These are phyloP conservation scores for Cirrhinus mrigala DNA, from an alignment of 2,797 vertebrate genomes.

Conservation along the genomic window DNA sequence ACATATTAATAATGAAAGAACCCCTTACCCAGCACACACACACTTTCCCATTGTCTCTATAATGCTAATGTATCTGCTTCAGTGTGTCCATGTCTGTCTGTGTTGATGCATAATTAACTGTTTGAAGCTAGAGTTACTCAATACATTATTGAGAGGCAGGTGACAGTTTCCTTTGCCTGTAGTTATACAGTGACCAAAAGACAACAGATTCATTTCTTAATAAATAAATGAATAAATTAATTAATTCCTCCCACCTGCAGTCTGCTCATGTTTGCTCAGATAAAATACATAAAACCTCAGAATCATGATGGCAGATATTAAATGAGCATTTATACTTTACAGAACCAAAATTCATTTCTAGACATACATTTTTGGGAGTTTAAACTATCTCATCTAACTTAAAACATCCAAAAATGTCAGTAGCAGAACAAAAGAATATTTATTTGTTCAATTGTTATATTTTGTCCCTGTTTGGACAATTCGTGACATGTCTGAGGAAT, in stretches of 20 bases:
- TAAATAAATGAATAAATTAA: slow-evolving; percentile 1
- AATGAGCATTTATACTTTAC: background rate
- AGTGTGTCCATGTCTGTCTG: slow-evolving; percentile 45
- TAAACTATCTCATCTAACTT: too few relatives aligned
- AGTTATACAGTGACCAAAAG: slow-evolving; percentile 21
- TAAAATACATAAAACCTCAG: background rate
- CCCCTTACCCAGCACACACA: background rate
- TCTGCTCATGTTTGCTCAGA: background rate
- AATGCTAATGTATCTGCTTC: slow-evolving; percentile 32
- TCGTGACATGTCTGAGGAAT: background rate
- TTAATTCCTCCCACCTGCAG: background rate
- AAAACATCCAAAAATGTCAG: background rate
- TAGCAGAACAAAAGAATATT: background rate
- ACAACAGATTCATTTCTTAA: slow-evolving; percentile 21
- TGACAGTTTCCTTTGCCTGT: slow-evolving; percentile 45
- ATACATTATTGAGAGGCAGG: slow-evolving; percentile 61
- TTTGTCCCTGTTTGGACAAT: background rate
- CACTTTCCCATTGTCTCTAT: slow-evolving; percentile 7
- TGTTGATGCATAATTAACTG: slow-evolving; percentile 58
- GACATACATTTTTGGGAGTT: background rate
- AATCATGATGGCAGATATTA: background rate
- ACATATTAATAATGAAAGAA: slow-evolving; percentile 5
- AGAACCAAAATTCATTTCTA: background rate
- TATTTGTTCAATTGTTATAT: background rate
- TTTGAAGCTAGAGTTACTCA: slow-evolving; percentile 53